Base-by-base conservation (phyloP, 2,888 invertebrate genomes). In the Pocota personata region DNA sequence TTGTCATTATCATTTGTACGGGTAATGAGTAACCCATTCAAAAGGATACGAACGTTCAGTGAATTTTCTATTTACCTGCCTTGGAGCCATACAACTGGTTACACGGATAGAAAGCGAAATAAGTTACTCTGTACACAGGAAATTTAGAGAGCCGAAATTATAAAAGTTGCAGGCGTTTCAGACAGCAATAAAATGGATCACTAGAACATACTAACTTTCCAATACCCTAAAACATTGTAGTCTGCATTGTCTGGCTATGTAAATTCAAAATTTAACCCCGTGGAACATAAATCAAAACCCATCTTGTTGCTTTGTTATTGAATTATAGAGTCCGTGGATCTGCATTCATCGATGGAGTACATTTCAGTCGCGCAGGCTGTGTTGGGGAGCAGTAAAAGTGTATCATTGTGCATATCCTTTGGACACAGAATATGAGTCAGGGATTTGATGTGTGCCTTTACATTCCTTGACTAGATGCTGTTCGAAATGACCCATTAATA, bases 1-100 rank as follows among this genome's bases (percentile, higher is more conserved):
- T 32, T 62, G 77, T 69, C 60, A 50, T 69, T 77, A 69, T 60
- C 50, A 50, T 77, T 77, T 77, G 58, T 69, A 50, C 77, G 77
- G 77, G 43, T 77, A 77, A 77, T 77, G 77, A 77, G 77, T 58
- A 60, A 12, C 19, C 58, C 48, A 40, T 58, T 76, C 75, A 66
- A 76, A 75, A 46, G 75, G 64, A 76, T 76, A 66, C n/a, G n/a
- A n/a, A n/a, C 66, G 75, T 48, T 76, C 16, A 8, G 46, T 5
- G 66, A 64, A 76, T 66, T 46, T 57, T 35, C 43, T 46, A 75
- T 55, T 76, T 46, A 35, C 46, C 37, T 30, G 14, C 52, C 62
- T 58, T 48, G 30, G 6, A 19, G 30, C n/a, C 8, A 24, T 50
- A 50, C n/a, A n/a, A n/a, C n/a, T n/a, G n/a, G n/a, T n/a, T n/a